Evolutionary conservation across 2,797 vertebrate genomes (phyloP).

Genomic region (Botia almorhae): DNA sequence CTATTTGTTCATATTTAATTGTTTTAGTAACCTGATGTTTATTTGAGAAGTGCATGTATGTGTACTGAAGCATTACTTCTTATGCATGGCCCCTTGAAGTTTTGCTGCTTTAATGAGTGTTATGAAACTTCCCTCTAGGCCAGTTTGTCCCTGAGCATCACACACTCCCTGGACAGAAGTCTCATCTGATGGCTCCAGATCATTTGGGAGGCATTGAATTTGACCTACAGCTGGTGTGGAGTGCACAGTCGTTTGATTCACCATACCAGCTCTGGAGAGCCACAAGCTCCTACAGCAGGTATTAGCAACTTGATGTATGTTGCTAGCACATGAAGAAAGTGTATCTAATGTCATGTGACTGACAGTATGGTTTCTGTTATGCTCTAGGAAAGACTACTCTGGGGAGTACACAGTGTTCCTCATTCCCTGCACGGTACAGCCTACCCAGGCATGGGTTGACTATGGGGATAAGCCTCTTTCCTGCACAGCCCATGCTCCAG

Average conservation of each 20-base stretch:
- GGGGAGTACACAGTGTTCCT: conserved; percentile 94
- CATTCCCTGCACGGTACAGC: conserved; percentile 95
- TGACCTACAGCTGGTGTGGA: conserved; percentile 94
- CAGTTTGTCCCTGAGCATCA: conserved; percentile 96
- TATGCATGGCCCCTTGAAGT: not conserved
- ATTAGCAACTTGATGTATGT: not conserved
- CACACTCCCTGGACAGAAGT: conserved; percentile 91
- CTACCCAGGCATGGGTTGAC: conserved; percentile 93
- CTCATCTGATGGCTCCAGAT: conserved; percentile 89
- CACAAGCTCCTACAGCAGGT: conserved; percentile 98
- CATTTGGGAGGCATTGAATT: conserved; percentile 95
- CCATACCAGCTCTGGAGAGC: conserved; percentile 98
- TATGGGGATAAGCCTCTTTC: conserved; percentile 91
- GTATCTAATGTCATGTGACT: not conserved
- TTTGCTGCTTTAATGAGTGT: not conserved
- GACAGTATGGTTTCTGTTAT: conserved; percentile 7
- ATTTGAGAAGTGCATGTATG: not conserved
- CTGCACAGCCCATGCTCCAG: conserved; percentile 93
- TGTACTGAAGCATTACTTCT: not conserved
- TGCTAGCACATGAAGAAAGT: not conserved
- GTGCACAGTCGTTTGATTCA: conserved; percentile 94
- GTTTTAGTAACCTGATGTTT: not conserved
- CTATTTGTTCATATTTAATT: conserved; percentile 7
- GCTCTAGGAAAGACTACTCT: conserved; percentile 92
- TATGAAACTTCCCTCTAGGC: conserved; percentile 71